Base-by-base conservation (phyloP, 1,140 invertebrate genomes). In the Drosophila leontia region DNA sequence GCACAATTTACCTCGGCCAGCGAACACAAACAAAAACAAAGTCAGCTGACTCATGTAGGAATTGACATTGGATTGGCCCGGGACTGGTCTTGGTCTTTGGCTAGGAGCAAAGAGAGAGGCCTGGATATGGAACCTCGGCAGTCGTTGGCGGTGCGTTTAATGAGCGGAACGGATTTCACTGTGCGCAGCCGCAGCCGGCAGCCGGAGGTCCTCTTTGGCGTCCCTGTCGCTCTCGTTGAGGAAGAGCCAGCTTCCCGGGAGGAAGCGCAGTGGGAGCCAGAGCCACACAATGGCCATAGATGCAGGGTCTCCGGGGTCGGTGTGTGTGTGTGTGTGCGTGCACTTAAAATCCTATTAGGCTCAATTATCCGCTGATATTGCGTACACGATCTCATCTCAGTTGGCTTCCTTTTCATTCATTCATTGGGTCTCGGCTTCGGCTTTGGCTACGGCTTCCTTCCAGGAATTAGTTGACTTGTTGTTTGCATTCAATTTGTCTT, bases 341-440 rank as follows among this genome's bases (percentile, higher is more conserved):
- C 85, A 91, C 90, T 91, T 91, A 91, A 91, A 91, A 91, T 91
- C 84, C 88, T 91, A 91, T 91, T 91, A 91, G 90, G 82, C 82
- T 91, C 90, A 91, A 91, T 91, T 91, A 91, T 91, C 90, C 90
- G 90, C 82, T 80, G 90, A 88, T 91, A 85, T 91, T 91, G 88
- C 84, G 85, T 88, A 88, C 85, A 90, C 85, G 85, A 90, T 86
- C 79, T 79, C 72, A 90, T 86, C 83, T 79, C 72, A 82, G 80
- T 64, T 85, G 67, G 75, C 77, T 80, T 64, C 56, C 63, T 56
- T 85, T 79, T 77, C 59, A 56, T 72, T 63, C 71, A 60, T 61
- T 70, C 71, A 77, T 78, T 71, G 75, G 82, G 65, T 75, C 57
- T 56, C 37, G 47, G 41, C 51, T 29, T 42, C 41, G 45, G 34